Evolutionary conservation across 2,888 invertebrate species (phyloP).

Genomic region (Morinoia aosen): DNA sequence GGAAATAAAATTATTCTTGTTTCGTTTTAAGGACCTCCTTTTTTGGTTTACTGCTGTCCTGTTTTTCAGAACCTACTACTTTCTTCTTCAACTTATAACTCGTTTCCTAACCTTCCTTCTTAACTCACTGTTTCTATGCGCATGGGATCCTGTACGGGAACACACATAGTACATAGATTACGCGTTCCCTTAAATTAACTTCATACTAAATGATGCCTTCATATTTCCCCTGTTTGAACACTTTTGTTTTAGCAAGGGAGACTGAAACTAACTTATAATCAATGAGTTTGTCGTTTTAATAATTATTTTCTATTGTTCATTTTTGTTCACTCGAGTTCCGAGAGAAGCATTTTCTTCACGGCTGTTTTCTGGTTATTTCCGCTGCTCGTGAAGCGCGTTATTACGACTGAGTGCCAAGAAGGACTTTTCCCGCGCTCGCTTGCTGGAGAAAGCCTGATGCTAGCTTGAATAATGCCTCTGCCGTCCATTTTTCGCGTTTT

Average conservation of each 20-base stretch:
- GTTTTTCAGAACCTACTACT: background rate
- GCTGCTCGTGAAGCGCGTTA: background rate
- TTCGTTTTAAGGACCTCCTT: too few relatives aligned
- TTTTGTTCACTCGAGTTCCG: background rate
- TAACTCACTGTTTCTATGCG: too few relatives aligned
- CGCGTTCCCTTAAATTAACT: too few relatives aligned
- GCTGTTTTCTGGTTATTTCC: background rate
- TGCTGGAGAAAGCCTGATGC: background rate
- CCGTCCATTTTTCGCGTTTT: slow-evolving; percentile 8
- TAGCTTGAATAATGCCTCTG: background rate
- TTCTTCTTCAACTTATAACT: background rate
- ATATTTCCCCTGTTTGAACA: too few relatives aligned
- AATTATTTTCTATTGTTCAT: background rate
- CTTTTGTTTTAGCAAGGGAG: too few relatives aligned
- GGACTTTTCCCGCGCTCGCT: slow-evolving; percentile 5
- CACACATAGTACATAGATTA: too few relatives aligned
- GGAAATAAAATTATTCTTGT: too few relatives aligned
- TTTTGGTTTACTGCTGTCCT: too few relatives aligned
- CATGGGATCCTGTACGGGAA: too few relatives aligned
- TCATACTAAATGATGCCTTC: too few relatives aligned
- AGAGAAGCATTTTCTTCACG: background rate
- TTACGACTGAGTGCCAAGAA: background rate
- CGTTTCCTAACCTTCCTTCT: too few relatives aligned
- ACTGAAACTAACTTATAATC: background rate
- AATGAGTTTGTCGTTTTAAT: background rate